Evolutionary conservation across 2,888 invertebrate genomes (phyloP).

Genomic region (Keiferia lycopersicella): DNA sequence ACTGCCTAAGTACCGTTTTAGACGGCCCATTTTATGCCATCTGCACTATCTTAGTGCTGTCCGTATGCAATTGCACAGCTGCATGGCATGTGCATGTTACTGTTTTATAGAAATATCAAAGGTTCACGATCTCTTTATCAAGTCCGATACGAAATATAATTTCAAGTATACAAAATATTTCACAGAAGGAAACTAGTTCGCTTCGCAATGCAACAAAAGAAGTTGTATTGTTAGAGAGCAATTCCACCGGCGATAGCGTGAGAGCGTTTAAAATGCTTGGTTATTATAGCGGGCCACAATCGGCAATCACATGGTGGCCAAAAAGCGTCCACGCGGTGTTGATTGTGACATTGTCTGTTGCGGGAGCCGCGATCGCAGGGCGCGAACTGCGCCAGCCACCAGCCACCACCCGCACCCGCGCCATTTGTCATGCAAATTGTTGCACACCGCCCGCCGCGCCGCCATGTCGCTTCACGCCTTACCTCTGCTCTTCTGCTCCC

Average conservation of each 20-base stretch:
- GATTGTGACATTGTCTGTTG: conserved; percentile 79
- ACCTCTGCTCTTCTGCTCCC: conserved; percentile 50
- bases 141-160: neutral
- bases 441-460: conserved; percentile 51
- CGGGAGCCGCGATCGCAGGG: conserved; percentile 63
- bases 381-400: conserved; percentile 40
- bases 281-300: conserved; percentile 70
- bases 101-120: conserved; percentile 2
- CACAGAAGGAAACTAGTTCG: conserved; percentile 2
- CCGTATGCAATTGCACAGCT: neutral
- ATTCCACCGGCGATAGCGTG: conserved; percentile 13
- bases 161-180: neutral
- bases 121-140: neutral
- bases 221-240: conserved; percentile 9
- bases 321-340: conserved; percentile 79
- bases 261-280: conserved; percentile 45
- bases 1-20: conserved; percentile 41
- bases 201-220: conserved; percentile 1
- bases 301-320: conserved; percentile 74
- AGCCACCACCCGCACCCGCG: conserved; percentile 30
- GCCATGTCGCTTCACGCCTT: conserved; percentile 58
- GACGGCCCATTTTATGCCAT: conserved; percentile 37
- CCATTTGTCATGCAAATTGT: conserved; percentile 69
- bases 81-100: conserved; percentile 5
- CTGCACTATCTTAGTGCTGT: conserved; percentile 3